Base-by-base conservation (phyloP, 2,797 vertebrate genomes). In the Orestias chungarensis region DNA sequence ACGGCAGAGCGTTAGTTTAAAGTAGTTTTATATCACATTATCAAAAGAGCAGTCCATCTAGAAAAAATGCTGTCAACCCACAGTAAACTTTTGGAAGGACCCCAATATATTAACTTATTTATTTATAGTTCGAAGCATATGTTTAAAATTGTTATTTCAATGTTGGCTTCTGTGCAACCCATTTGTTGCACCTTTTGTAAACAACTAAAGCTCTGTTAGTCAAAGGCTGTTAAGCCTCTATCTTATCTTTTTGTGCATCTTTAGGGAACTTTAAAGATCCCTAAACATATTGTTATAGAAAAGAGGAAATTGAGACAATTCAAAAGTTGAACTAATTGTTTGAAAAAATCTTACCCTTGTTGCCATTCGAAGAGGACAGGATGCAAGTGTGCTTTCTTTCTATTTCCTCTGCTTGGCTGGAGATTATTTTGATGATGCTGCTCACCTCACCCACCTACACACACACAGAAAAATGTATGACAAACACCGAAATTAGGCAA, bases 391-490 rank as follows among this genome's bases (percentile, higher is more conserved):
- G 96, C 71, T 92, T 94, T 54, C 92, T 95, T 84, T 94, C 94
- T 23, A 97, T 93, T 25, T 96, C 95, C 71, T 96, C 94, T 40
- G 95, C 93, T 67, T 91, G 91, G 69, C 92, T 79, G 35, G 95
- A 92, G 27, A 97, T 95, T 68, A 89, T 95, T 67, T 92, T 87
- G 25, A 97, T 94, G 23, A 92, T 87, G 71, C 83, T 87, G 79
- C 94, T 93, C 52, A 97, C 92, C 80, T 96, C 96, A 64, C 93
- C 95, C 66, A 98, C 96, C 97, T 98, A 27, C 6, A 68, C 31
- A 82, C 25, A 59, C 14, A 79, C 17, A 79, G 38, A 74, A 31
- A 73, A 62, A 18, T 79, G 17, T 78, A 40, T 71, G 33, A 73
- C 49, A 3, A 4, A 10, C 50, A 52, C 49, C 49, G 27, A 3